Evolutionary conservation across 2,888 invertebrate genomes (phyloP).

Genomic region (Oscheius sp.): DNA sequence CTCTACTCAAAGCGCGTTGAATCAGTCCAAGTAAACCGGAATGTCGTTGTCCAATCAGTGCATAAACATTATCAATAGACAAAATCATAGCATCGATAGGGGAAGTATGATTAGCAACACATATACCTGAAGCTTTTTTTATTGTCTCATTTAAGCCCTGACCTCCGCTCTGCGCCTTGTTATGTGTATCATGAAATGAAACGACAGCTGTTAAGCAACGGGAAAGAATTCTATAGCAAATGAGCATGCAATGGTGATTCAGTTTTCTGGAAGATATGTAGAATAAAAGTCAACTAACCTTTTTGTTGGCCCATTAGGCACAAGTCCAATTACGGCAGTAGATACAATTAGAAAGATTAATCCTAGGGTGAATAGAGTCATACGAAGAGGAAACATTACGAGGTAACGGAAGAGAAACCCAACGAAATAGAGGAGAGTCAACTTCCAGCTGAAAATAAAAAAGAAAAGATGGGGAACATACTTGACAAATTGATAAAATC

Average conservation of each 20-base stretch:
- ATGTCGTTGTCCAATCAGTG: constrained; percentile 94
- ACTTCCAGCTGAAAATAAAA: constrained; percentile 73
- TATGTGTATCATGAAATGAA: constrained; percentile 72
- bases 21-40: constrained; percentile 85
- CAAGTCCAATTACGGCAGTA: constrained; percentile 78
- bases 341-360: constrained; percentile 77
- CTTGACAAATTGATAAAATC: constrained; percentile 67
- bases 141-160: constrained; percentile 73
- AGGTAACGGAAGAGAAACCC: constrained; percentile 91
- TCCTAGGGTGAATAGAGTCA: constrained; percentile 68
- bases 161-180: constrained; percentile 44
- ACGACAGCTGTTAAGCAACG: constrained; percentile 80
- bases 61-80: constrained; percentile 85
- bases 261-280: constrained; percentile 36
- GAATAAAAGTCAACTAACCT: constrained; percentile 43
- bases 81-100: constrained; percentile 88
- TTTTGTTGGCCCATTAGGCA: constrained; percentile 76
- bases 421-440: constrained; percentile 91
- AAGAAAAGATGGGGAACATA: constrained; percentile 29
- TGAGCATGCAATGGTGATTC: constrained; percentile 78
- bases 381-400: constrained; percentile 83
- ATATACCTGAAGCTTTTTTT: constrained; percentile 78
- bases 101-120: constrained; percentile 95
- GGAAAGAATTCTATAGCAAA: constrained; percentile 82
- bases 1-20: constrained; percentile 89